A percentile compares a stretch with the other conserved stretches of the same genome.
Conservation (phyloP, 2,113 vertebrate species). For the Limanda limanda region DNA sequence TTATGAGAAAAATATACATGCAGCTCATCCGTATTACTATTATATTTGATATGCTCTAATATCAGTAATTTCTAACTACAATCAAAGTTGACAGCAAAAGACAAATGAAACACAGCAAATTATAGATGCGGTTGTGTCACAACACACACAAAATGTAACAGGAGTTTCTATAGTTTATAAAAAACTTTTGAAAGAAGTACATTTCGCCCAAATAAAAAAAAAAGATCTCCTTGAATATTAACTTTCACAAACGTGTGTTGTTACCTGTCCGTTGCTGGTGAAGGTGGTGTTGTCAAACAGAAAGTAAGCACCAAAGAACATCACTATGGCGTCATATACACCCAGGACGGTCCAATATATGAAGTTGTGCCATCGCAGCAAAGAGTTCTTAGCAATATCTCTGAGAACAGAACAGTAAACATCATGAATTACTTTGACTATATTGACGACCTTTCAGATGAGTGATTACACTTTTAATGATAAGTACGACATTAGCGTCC, state of each 20-base stretch:
- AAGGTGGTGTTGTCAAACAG: slow-evolving; percentile 94
- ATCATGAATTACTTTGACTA: not conserved
- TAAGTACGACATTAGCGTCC: slow-evolving; percentile 3
- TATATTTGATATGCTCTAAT: too few species aligned
- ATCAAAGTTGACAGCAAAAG: not conserved
- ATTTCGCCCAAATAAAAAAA: too few species aligned
- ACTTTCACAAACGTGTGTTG: not conserved
- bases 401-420: slow-evolving; percentile 72
- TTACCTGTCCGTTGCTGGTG: slow-evolving; percentile 97
- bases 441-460: not conserved
- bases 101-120: slow-evolving; percentile 18
- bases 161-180: too few species aligned
- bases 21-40: too few species aligned
- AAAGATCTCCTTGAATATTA: too few species aligned
- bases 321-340: slow-evolving; percentile 92
- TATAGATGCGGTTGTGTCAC: not conserved
- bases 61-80: too few species aligned
- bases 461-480: not conserved
- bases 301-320: slow-evolving; percentile 98
- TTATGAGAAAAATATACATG: too few species aligned
- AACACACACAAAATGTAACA: not conserved
- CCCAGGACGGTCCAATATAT: slow-evolving; percentile 96
- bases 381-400: slow-evolving; percentile 94
- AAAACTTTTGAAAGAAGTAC: too few species aligned
- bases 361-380: slow-evolving; percentile 92